Evolutionary conservation across 2,888 invertebrate genomes (phyloP).

Genomic region (Apoda limacodes): DNA sequence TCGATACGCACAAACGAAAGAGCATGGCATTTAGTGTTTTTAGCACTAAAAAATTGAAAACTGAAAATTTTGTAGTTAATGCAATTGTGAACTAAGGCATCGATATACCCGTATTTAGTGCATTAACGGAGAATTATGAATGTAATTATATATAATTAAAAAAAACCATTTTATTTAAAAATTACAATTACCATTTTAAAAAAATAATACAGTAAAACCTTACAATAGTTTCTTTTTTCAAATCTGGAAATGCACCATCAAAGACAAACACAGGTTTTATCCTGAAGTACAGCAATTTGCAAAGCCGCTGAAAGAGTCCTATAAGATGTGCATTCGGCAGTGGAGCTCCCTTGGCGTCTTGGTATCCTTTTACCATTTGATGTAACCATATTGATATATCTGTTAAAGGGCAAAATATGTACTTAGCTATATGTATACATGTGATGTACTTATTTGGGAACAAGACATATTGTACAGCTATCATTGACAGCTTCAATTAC

Average conservation of each 20-base stretch:
- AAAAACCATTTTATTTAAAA: constrained; percentile 1
- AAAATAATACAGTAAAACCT: constrained; percentile 34
- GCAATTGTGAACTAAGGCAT: too few relatives aligned
- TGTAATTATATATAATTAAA: too few relatives aligned
- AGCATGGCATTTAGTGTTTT: too few relatives aligned
- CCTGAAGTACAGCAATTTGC: constrained; percentile 94
- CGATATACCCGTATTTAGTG: too few relatives aligned
- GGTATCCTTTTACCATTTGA: constrained; percentile 95
- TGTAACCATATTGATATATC: constrained; percentile 99
- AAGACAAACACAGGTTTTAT: constrained; percentile 99
- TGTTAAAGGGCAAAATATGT: constrained; percentile 39
- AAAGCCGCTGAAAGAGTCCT: constrained; percentile 92
- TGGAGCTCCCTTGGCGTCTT: constrained; percentile 85
- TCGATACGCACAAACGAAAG: too few relatives aligned
- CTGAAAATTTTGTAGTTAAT: too few relatives aligned
- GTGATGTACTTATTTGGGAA: too few relatives aligned
- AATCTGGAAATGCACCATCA: constrained; percentile 93
- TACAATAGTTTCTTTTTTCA: constrained; percentile 95
- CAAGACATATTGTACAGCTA: too few relatives aligned
- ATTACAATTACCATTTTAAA: neutral
- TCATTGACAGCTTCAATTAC: too few relatives aligned
- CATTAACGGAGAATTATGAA: too few relatives aligned
- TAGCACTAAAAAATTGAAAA: too few relatives aligned
- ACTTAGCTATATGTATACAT: too few relatives aligned
- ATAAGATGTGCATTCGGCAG: constrained; percentile 93